Conservation (phyloP, 1,140 invertebrate genomes). For the Theocolax elegans region DNA sequence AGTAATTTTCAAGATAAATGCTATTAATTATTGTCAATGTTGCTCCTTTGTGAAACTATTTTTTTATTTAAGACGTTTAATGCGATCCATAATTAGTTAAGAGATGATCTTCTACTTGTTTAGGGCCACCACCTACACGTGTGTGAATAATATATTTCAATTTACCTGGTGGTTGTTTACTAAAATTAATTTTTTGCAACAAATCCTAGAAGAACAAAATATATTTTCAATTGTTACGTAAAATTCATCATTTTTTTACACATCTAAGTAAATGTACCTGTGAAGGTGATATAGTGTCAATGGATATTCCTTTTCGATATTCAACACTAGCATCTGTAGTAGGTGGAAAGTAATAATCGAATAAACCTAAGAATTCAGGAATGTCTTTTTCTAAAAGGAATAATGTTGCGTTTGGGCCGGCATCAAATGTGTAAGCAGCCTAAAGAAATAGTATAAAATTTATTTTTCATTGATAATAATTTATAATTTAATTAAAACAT, state of each 20-base stretch:
- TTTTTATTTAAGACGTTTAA: too few relatives aligned
- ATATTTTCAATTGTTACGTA: slow-evolving; percentile 7
- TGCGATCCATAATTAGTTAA: too few relatives aligned
- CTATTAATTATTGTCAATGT: too few relatives aligned
- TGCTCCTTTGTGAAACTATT: too few relatives aligned
- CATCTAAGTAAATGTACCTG: slow-evolving; percentile 48
- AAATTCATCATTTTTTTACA: slow-evolving; percentile 12
- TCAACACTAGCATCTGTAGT: slow-evolving; percentile 58
- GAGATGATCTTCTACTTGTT: too few relatives aligned
- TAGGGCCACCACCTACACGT: slow-evolving; percentile 79
- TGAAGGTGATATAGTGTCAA: slow-evolving; percentile 51
- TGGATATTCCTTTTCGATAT: slow-evolving; percentile 71
- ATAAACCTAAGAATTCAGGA: slow-evolving; percentile 72
- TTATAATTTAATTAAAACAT: slow-evolving; percentile 10
- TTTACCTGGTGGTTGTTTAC: slow-evolving; percentile 66
- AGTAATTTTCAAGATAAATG: too few relatives aligned
- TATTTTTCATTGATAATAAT: slow-evolving; percentile 18
- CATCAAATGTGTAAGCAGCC: slow-evolving; percentile 97
- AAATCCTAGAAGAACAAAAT: slow-evolving; percentile 59
- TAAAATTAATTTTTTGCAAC: slow-evolving; percentile 59
- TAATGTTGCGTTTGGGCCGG: slow-evolving; percentile 95
- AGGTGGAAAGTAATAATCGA: slow-evolving; percentile 81
- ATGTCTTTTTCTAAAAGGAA: slow-evolving; percentile 86
- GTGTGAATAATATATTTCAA: slow-evolving; percentile 90
- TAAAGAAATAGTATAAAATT: slow-evolving; percentile 55